phyloP scores from a whole-genome alignment of 2,888 invertebrate species.

The Ichneumon xanthorius region DNA sequence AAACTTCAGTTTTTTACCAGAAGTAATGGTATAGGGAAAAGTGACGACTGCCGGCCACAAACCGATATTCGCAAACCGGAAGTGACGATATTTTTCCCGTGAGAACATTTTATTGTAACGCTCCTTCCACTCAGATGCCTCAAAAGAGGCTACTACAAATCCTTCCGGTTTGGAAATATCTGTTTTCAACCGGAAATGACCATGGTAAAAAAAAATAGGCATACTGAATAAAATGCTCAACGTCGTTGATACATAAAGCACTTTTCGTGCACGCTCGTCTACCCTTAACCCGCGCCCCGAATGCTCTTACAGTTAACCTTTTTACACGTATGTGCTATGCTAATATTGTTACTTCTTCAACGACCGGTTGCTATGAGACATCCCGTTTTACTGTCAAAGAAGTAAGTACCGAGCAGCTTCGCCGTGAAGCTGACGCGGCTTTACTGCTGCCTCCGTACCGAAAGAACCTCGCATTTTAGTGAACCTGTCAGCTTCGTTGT shows the following conservation, averaged over 20 bases:
- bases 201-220: no score
- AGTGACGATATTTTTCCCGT: no score
- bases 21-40: no score
- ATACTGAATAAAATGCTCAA: conserved; percentile 46
- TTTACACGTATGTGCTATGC: neutral
- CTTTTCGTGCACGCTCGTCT: conserved; percentile 53
- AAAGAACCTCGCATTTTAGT: neutral
- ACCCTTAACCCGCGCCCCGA: neutral
- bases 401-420: conserved; percentile 22
- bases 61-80: no score
- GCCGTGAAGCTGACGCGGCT: conserved; percentile 15
- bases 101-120: no score
- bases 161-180: no score
- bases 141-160: no score
- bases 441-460: neutral
- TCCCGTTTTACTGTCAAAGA: conserved; percentile 30
- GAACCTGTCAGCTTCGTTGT: neutral
- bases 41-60: no score
- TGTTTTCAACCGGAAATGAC: no score
- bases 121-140: no score
- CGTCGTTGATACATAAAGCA: conserved; percentile 58
- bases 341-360: neutral
- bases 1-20: no score
- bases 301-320: conserved; percentile 39
- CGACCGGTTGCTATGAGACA: neutral